Evolutionary conservation across 92 coral and sea anemone genomes (phyloP), one percentile per base, ranked within the genome.

Genomic region (Actinostola sp.): DNA sequence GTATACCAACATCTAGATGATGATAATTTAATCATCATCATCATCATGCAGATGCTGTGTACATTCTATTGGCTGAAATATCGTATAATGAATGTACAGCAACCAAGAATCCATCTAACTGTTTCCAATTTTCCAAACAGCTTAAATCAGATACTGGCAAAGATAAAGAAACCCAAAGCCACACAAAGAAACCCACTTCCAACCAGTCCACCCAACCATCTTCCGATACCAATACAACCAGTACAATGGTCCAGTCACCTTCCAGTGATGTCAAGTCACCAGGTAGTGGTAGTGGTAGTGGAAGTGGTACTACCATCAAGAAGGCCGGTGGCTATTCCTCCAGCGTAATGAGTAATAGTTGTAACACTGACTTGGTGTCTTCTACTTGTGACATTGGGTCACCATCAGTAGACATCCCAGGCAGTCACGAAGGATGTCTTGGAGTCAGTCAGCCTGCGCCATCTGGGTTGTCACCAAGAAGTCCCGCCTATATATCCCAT

Each of bases 381-480:
- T 90, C 96, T 43, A 79, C 87, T 55, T 90, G 96, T 79, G 89
- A 90, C 20, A 63, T 83, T 62, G 66, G 84, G 2, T 85, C 92
- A 63, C 86, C 89, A 25, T 84, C 82, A 8, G 75, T 85, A 42
- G 90, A 90, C 60, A 83, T 85, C 41, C 83, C 89, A 45, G 85
- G 81, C 29, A 82, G 56, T 56, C 83, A 76, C 12, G 85, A 73
- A 26, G 51, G 72, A 9, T 30, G 66, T 8, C 67, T 75, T 45
- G 74, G 81, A 52, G 70, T 73, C n/a, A 64, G 78, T 42, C 92
- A 88, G 26, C 61, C 87, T 1, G 38, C 70, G 13, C 39, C 75
- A n/a, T 77, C 87, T n/a, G 62, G 79, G 14, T 55, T 72, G 33
- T 95, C 96, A 15, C 99, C 99, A 63, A 83, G 97, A 78, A 92